Conservation (phyloP, 2,797 vertebrate genomes). For the Parauchenoglanis ngamensis region DNA sequence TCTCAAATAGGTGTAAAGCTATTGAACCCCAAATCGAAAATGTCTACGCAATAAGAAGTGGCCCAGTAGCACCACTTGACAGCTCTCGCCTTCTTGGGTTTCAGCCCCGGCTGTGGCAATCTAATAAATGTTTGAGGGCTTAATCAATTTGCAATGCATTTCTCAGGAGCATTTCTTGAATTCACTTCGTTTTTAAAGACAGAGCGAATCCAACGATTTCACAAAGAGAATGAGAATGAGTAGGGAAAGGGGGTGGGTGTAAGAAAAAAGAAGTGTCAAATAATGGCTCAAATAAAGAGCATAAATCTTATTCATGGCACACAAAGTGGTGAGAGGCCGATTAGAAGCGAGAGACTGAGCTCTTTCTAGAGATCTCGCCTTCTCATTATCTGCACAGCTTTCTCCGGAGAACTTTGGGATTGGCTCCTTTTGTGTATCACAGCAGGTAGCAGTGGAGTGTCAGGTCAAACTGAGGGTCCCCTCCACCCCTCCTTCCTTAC, state of each 20-base stretch:
- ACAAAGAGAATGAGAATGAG: constrained; percentile 57
- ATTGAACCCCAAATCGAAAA: neutral
- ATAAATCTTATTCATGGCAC: constrained; percentile 79
- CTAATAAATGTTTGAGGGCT: constrained; percentile 79
- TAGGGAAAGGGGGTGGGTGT: neutral
- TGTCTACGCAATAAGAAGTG: constrained; percentile 13
- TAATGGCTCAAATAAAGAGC: constrained; percentile 75
- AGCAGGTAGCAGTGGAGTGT: constrained; percentile 81
- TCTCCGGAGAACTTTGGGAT: constrained; percentile 67
- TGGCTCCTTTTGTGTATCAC: constrained; percentile 78
- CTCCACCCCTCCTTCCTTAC: constrained; percentile 7
- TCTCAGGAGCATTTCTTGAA: constrained; percentile 74
- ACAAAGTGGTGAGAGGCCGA: constrained; percentile 75
- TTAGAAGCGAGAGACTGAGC: constrained; percentile 66
- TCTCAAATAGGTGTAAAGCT: neutral
- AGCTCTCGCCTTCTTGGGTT: constrained; percentile 59
- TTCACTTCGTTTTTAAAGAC: constrained; percentile 68
- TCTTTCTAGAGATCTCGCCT: constrained; percentile 68
- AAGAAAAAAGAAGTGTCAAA: constrained; percentile 70
- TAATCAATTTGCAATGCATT: constrained; percentile 83
- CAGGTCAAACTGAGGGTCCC: constrained; percentile 75
- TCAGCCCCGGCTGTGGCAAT: constrained; percentile 69
- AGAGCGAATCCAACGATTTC: constrained; percentile 47
- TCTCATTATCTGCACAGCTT: constrained; percentile 76
- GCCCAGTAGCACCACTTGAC: constrained; percentile 50